phyloP scores from a whole-genome alignment of 2,888 invertebrate species.

The Halictus quadricinctus region DNA sequence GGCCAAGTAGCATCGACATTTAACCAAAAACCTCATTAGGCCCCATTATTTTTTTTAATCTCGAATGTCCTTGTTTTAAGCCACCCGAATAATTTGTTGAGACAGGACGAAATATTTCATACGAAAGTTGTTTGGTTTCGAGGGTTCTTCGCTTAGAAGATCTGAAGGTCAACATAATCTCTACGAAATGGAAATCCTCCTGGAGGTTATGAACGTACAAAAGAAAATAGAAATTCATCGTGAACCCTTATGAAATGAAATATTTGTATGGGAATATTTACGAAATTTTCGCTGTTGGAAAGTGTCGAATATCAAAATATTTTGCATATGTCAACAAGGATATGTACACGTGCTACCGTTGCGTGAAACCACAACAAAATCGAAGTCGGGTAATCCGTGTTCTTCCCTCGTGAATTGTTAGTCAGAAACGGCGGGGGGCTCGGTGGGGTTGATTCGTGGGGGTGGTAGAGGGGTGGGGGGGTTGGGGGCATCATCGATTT shows the following conservation, averaged over 20 bases:
- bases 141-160: neutral
- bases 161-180: neutral
- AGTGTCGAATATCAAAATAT: neutral
- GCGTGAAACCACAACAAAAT: neutral
- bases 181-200: neutral
- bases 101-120: neutral
- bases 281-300: neutral
- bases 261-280: too few relatives aligned
- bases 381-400: neutral
- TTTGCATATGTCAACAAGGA: neutral
- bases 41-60: too few relatives aligned
- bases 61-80: neutral
- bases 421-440: neutral
- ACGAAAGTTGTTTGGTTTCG: neutral
- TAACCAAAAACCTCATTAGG: too few relatives aligned
- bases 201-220: neutral
- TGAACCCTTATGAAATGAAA: neutral
- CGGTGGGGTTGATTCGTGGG: neutral
- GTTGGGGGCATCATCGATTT: slow-evolving; percentile 31
- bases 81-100: neutral
- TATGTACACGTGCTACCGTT: neutral
- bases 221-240: neutral
- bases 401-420: slow-evolving; percentile 9
- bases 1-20: too few relatives aligned
- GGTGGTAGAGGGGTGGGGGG: neutral